These are phyloP conservation scores for Branchipolynoe longqiensis DNA, from an alignment of 2,888 invertebrate genomes.

Conservation along the genomic window DNA sequence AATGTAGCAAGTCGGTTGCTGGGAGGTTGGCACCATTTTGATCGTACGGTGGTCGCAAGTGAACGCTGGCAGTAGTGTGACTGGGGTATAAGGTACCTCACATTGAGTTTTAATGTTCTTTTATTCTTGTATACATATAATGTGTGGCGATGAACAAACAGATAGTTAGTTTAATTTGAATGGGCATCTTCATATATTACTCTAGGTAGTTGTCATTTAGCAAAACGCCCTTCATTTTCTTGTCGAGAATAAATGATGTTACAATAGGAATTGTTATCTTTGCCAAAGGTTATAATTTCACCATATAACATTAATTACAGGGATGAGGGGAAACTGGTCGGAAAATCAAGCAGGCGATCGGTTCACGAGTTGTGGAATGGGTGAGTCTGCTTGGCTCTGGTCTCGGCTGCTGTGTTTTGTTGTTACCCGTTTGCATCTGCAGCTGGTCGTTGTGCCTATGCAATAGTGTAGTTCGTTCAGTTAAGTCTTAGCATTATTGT, in stretches of 20 bases:
- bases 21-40: too few relatives aligned
- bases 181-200: too few relatives aligned
- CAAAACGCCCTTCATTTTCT: neutral
- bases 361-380: conserved; percentile 48
- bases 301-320: conserved; percentile 46
- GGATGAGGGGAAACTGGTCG: conserved; percentile 50
- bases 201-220: neutral
- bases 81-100: too few relatives aligned
- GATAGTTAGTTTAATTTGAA: too few relatives aligned
- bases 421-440: neutral
- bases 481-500: too few relatives aligned
- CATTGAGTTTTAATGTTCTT: too few relatives aligned
- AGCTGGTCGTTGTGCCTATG: neutral
- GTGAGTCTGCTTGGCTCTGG: conserved; percentile 40
- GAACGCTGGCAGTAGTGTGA: too few relatives aligned
- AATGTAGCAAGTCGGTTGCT: too few relatives aligned
- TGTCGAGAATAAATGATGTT: neutral
- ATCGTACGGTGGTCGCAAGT: too few relatives aligned
- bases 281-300: neutral
- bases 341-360: neutral
- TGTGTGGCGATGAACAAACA: neutral
- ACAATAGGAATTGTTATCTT: neutral
- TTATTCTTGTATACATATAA: neutral
- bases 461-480: too few relatives aligned
- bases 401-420: neutral